These are phyloP conservation scores for Cotesia congregata DNA, from an alignment of 2,888 invertebrate species.

Conservation along the genomic window DNA sequence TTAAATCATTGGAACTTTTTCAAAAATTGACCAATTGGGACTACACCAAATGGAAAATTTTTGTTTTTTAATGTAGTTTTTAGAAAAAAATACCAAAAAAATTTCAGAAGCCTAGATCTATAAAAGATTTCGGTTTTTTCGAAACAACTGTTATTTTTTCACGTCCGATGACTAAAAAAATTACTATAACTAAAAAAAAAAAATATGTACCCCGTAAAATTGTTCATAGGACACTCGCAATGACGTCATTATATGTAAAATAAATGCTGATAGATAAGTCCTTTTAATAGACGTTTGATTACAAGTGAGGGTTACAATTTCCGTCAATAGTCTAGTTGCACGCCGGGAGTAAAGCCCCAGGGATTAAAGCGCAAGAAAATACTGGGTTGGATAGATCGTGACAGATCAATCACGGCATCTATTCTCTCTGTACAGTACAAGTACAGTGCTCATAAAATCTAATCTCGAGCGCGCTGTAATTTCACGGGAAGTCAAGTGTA, in stretches of 20 bases:
- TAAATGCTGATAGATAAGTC: background rate
- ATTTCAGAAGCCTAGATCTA: too few species aligned
- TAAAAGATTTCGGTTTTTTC: too few species aligned
- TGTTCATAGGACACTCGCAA: background rate
- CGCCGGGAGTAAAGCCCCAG: background rate
- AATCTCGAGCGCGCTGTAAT: background rate
- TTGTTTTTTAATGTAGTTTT: too few species aligned
- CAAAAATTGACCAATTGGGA: too few species aligned
- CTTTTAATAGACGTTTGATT: background rate
- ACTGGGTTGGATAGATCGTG: conserved; percentile 1
- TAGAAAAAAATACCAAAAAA: too few species aligned
- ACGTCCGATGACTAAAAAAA: too few species aligned
- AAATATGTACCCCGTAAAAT: background rate
- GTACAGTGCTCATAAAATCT: background rate
- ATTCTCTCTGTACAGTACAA: background rate
- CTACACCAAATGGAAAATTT: too few species aligned
- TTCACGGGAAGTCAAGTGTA: too few species aligned
- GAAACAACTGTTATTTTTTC: too few species aligned
- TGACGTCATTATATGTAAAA: background rate
- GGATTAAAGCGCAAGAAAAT: background rate
- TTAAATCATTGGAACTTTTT: too few species aligned
- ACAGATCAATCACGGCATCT: conserved; percentile 17
- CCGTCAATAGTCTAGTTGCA: background rate
- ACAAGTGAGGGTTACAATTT: background rate
- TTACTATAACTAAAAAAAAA: too few species aligned